These are phyloP conservation scores for Alcedo atthis DNA, from an alignment of 2,797 vertebrate species.

Conservation along the genomic window DNA sequence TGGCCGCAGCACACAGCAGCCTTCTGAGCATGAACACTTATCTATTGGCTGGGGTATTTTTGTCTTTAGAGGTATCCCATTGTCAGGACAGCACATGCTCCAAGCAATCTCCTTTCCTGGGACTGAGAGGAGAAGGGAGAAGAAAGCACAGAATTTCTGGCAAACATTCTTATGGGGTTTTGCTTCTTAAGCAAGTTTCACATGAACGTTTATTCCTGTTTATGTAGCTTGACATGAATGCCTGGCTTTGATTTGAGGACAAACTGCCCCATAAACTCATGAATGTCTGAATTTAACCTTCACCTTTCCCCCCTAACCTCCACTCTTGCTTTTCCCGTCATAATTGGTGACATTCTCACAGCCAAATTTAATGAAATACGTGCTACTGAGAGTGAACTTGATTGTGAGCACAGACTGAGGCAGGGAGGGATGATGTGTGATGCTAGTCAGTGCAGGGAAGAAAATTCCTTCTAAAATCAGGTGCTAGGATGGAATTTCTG, in stretches of 20 bases:
- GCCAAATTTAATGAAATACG: slow-evolving; percentile 5
- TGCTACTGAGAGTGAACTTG: background rate
- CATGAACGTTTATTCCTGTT: slow-evolving; percentile 41
- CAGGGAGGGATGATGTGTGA: background rate
- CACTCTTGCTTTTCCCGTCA: slow-evolving; percentile 27
- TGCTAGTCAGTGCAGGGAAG: background rate
- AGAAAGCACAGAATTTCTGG: background rate
- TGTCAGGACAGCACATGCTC: background rate
- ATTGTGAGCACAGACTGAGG: background rate
- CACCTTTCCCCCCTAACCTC: slow-evolving; percentile 56
- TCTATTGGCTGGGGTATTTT: background rate
- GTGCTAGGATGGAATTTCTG: background rate
- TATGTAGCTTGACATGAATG: background rate
- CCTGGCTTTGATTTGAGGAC: slow-evolving; percentile 63
- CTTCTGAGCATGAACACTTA: background rate
- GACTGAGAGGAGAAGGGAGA: background rate
- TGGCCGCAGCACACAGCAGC: background rate
- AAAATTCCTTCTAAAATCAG: background rate
- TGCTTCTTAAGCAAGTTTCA: slow-evolving; percentile 2
- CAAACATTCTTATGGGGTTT: background rate
- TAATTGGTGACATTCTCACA: slow-evolving; percentile 23
- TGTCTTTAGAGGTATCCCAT: background rate
- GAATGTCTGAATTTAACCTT: slow-evolving; percentile 63
- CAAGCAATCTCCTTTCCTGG: background rate
- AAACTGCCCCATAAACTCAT: slow-evolving; percentile 57